phyloP scores from a whole-genome alignment of 2,888 invertebrate species.

The Pheosia gnoma region DNA sequence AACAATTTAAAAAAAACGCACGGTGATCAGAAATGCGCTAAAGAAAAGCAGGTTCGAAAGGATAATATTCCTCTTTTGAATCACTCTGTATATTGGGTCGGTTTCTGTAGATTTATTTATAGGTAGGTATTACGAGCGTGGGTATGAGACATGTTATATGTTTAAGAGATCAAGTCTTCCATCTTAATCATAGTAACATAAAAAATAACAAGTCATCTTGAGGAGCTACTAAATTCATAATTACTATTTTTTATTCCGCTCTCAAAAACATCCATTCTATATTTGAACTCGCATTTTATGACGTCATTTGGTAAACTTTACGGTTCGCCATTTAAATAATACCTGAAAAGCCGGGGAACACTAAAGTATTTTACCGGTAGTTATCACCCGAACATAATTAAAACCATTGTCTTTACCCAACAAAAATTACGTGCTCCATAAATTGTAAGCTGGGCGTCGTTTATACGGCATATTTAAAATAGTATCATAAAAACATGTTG shows the following conservation, averaged over 20 bases:
- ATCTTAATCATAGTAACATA: too few relatives aligned
- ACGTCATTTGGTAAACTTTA: constrained; percentile 31
- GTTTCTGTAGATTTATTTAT: too few relatives aligned
- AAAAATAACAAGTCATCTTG: too few relatives aligned
- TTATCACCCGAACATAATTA: constrained; percentile 78
- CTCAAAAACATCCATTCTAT: background rate
- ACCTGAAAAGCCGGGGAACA: constrained; percentile 54
- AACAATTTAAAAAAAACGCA: too few relatives aligned
- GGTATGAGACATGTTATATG: too few relatives aligned
- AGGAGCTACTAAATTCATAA: background rate
- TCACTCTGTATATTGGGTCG: too few relatives aligned
- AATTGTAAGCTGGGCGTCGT: constrained; percentile 55
- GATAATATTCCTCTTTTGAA: too few relatives aligned
- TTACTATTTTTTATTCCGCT: constrained; percentile 18
- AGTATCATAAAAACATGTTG: constrained; percentile 73
- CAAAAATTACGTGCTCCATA: constrained; percentile 75
- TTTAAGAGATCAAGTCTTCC: too few relatives aligned
- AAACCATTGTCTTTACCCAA: constrained; percentile 76
- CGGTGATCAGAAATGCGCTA: too few relatives aligned
- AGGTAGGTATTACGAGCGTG: too few relatives aligned
- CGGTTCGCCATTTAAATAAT: constrained; percentile 49
- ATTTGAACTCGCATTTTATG: constrained; percentile 24
- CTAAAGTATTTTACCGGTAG: constrained; percentile 65
- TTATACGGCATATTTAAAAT: constrained; percentile 79
- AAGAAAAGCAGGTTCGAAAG: too few relatives aligned